These are phyloP conservation scores for Atrina japonica DNA, from an alignment of 2,888 invertebrate genomes.

Conservation along the genomic window DNA sequence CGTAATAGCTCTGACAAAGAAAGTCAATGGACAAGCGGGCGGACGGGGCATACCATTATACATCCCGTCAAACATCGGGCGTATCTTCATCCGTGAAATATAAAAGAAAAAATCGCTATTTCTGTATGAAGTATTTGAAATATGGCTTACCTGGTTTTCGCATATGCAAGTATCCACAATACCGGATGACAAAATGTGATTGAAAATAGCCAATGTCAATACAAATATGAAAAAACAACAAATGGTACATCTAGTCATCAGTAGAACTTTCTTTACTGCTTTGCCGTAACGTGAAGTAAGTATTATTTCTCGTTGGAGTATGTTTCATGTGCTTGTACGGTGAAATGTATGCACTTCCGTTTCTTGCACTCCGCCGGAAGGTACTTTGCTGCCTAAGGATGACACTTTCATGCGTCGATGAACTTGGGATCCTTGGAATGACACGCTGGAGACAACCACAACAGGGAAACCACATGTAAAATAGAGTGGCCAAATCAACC, in stretches of 20 bases:
- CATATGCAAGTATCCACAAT: too few relatives aligned
- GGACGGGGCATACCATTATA: too few relatives aligned
- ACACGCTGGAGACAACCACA: slow-evolving; percentile 68
- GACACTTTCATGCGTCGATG: slow-evolving; percentile 67
- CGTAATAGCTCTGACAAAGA: too few relatives aligned
- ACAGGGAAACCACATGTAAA: slow-evolving; percentile 71
- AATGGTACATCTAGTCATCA: background rate
- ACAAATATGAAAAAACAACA: too few relatives aligned
- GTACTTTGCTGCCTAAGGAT: slow-evolving; percentile 61
- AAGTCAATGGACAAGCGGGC: too few relatives aligned
- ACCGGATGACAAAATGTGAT: too few relatives aligned
- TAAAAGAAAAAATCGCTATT: too few relatives aligned
- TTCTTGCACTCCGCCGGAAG: background rate
- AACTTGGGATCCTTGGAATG: slow-evolving; percentile 63
- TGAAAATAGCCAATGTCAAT: too few relatives aligned
- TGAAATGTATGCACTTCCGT: background rate
- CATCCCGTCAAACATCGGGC: too few relatives aligned
- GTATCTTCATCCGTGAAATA: too few relatives aligned
- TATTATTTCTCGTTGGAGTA: background rate
- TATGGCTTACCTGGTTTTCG: too few relatives aligned
- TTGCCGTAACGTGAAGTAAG: slow-evolving; percentile 20
- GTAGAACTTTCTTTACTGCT: slow-evolving; percentile 26
- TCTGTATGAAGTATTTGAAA: too few relatives aligned
- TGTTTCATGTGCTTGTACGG: background rate
- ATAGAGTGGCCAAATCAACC: slow-evolving; percentile 67